Base-by-base conservation (phyloP, 1,140 invertebrate genomes). In the Trachymyrmex cornetzi region DNA sequence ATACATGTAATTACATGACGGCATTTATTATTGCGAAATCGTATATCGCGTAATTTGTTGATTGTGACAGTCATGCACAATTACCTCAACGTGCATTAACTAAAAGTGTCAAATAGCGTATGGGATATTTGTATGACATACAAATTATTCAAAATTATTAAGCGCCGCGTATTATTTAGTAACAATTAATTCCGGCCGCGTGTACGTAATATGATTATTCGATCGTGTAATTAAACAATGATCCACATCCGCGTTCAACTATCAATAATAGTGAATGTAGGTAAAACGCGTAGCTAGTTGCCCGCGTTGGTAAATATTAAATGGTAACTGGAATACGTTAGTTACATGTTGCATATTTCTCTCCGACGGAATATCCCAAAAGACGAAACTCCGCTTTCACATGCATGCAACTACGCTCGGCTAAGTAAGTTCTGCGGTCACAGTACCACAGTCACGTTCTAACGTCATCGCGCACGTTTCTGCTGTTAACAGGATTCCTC, bases 401-500 rank as follows among this genome's bases (percentile, higher is more conserved):
- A 16, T 75, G 34, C 71, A 75, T 74, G 69, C 69, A 44, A 84
- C 19, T 61, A 30, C 24, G 19, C 67, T 30, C 34, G n/a, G 55
- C 38, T 75, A 63, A 75, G 71, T 84, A 74, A 84, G 80, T 84
- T 84, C 24, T 59, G 53, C n/a, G 66, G 34, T 57, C 67, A 34
- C 24, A 12, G 9, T 22, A 30, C 12, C 27, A 22, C 34, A 71
- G 86, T 66, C 85, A 69, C 53, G 57, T 84, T 87, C 88, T 90
- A 90, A 90, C 48, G 57, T 86, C 53, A 19, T 38, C 74, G 48
- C 16, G 67, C 74, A 30, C 85, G 59, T 87, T 77, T 72, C 77
- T 74, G 59, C 50, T 92, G 85, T 91, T 88, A 66, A 77, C 89
- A 91, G 92, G 89, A 90, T 91, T 90, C 81, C 63, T 82, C 77